A percentile compares a stretch with the other conserved stretches of the same genome.
Conservation (phyloP, 2,888 invertebrate species). For the Arrhopalites spinosus region DNA sequence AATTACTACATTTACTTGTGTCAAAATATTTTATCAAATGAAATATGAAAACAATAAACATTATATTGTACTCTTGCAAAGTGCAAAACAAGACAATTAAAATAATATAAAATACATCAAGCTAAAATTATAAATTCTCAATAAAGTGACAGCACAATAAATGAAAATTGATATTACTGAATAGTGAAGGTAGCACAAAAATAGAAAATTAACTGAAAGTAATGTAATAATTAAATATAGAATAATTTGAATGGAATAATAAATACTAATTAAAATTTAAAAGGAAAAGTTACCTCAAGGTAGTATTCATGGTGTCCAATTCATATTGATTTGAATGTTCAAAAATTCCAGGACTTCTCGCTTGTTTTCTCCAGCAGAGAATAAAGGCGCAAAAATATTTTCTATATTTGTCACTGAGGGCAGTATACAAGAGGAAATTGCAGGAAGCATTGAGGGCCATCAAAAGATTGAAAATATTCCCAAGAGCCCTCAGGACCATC, state of each 20-base stretch:
- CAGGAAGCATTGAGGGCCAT: slow-evolving; percentile 74
- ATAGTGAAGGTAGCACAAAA: background rate
- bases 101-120: too few species aligned
- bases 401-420: slow-evolving; percentile 75
- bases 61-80: too few species aligned
- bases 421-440: slow-evolving; percentile 78
- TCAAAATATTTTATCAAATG: too few species aligned
- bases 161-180: background rate
- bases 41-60: too few species aligned
- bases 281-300: slow-evolving; percentile 22
- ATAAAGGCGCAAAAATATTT: slow-evolving; percentile 57
- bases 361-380: slow-evolving; percentile 39
- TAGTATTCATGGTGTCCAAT: slow-evolving; percentile 35
- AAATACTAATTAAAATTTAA: background rate
- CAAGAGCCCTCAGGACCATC: slow-evolving; percentile 63
- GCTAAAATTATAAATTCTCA: too few species aligned
- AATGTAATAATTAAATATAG: too few species aligned
- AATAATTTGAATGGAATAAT: background rate
- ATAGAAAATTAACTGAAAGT: background rate
- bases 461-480: slow-evolving; percentile 71
- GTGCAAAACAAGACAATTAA: too few species aligned
- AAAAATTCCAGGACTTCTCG: background rate
- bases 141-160: too few species aligned
- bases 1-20: too few species aligned
- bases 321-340: slow-evolving; percentile 34